Evolutionary conservation across 2,113 vertebrate genomes (phyloP), one percentile per base, ranked within the genome.

Genomic region (Scartelaos histophorus): DNA sequence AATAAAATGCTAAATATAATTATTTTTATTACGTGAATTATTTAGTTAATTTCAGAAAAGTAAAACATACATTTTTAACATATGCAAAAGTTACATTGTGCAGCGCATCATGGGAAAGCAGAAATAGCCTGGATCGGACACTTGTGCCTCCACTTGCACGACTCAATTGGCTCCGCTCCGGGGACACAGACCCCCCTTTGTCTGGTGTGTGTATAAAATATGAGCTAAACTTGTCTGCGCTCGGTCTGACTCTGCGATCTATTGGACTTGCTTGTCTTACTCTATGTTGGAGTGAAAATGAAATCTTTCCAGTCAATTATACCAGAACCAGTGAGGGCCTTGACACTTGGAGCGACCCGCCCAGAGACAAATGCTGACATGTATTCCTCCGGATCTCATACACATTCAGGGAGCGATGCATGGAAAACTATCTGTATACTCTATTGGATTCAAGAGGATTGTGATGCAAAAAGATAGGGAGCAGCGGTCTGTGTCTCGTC

Each of bases 261-360:
- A 67, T 86, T 78, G 58, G 73, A 77, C 71, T 61, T 74, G 74
- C 76, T 85, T 71, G 75, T 79, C 79, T 82, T 75, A 66, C 75
- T 74, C 66, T 34, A 43, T 79, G 85, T 82, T 81, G 70, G 62
- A 76, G 75, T 76, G 79, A 79, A 89, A 85, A 89, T 87, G 68
- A 85, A 85, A 88, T 86, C 80, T 84, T 85, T 88, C 82, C 78
- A 83, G 81, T 84, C 82, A 86, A 83, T 90, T 85, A 87, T 86
- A 56, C 72, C 70, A 70, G 79, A 73, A 76, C 70, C 72, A 62
- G 62, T 78, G 76, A 81, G 70, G 11, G 46, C 62, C 74, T 57
- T 71, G 79, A 82, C 82, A 86, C 83, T 76, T 76, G 3, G 61
- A 69, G 68, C 69, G 82, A 82, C 66, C 69, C 54, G 4, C 66